phyloP scores from a whole-genome alignment of 2,113 vertebrate species.

The Trinectes maculatus region DNA sequence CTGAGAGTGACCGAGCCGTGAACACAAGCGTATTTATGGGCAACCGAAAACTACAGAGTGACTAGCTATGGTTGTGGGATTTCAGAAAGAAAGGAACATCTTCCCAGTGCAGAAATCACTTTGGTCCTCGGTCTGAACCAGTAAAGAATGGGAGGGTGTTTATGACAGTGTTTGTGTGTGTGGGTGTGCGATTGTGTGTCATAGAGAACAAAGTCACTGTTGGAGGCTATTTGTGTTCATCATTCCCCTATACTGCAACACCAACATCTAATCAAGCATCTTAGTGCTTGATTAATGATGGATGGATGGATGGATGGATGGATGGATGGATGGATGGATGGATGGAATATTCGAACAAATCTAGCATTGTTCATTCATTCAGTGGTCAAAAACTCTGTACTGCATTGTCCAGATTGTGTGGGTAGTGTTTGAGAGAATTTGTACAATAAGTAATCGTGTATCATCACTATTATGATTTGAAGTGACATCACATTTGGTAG shows the following conservation, averaged over 20 bases:
- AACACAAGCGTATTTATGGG: constrained; percentile 38
- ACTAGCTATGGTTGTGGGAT: constrained; percentile 39
- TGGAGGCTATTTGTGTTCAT: constrained; percentile 36
- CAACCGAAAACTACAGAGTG: constrained; percentile 44
- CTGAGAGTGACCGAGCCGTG: constrained; percentile 36
- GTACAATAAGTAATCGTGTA: no score
- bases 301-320: no score
- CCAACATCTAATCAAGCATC: constrained; percentile 47
- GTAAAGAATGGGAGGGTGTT: constrained; percentile 47
- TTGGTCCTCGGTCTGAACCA: constrained; percentile 23
- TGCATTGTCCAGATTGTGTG: no score
- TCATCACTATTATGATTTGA: no score
- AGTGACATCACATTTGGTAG: no score
- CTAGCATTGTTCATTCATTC: no score
- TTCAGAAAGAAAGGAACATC: constrained; percentile 43
- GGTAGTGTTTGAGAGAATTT: no score
- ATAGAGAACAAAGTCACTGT: constrained; percentile 40
- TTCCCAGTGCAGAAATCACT: constrained; percentile 36
- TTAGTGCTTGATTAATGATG: constrained; percentile 17
- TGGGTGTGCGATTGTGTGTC: constrained; percentile 15
- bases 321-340: no score
- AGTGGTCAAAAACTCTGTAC: no score
- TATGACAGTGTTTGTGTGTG: constrained; percentile 11
- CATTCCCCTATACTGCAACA: constrained; percentile 25
- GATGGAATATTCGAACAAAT: no score